Percentiles rank a stretch among this genome's conserved stretches.
These are phyloP conservation scores for Drosophila buzzatii DNA, from an alignment of 2,888 invertebrate species.

Conservation along the genomic window DNA sequence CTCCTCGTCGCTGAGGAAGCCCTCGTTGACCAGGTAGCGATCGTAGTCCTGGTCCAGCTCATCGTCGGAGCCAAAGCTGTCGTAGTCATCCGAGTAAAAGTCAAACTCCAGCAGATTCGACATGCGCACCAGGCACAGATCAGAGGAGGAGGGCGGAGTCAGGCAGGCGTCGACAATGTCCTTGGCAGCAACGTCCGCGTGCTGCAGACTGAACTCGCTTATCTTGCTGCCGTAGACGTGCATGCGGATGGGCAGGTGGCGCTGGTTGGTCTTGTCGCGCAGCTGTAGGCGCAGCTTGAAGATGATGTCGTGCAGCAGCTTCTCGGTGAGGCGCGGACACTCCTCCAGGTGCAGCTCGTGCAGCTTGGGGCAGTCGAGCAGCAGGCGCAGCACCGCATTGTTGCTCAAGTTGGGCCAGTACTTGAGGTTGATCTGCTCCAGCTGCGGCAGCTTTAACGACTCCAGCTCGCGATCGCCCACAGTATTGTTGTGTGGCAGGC, in stretches of 20 bases:
- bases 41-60: slow-evolving; percentile 34
- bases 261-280: slow-evolving; percentile 18
- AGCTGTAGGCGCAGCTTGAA: slow-evolving; percentile 26
- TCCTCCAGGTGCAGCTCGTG: slow-evolving; percentile 33
- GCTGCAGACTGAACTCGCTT: slow-evolving; percentile 13
- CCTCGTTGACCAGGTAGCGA: slow-evolving; percentile 25
- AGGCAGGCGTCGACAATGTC: slow-evolving; percentile 33
- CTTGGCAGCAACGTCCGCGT: slow-evolving; percentile 20
- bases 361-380: slow-evolving; percentile 42
- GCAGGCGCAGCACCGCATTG: slow-evolving; percentile 19
- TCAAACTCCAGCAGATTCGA: slow-evolving; percentile 28
- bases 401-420: slow-evolving; percentile 25
- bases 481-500: slow-evolving; percentile 27
- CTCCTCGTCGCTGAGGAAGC: slow-evolving; percentile 43
- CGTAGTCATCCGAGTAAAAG: slow-evolving; percentile 16
- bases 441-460: slow-evolving; percentile 6
- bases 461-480: slow-evolving; percentile 29
- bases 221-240: slow-evolving; percentile 36
- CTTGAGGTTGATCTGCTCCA: slow-evolving; percentile 32
- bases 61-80: slow-evolving; percentile 41
- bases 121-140: slow-evolving; percentile 21
- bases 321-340: slow-evolving; percentile 33
- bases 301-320: slow-evolving; percentile 30
- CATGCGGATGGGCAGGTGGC: slow-evolving; percentile 35
- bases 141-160: slow-evolving; percentile 25